phyloP scores from a whole-genome alignment of 37 sponge, comb jelly and placozoan genomes.

The Mnemiopsis leidyi region DNA sequence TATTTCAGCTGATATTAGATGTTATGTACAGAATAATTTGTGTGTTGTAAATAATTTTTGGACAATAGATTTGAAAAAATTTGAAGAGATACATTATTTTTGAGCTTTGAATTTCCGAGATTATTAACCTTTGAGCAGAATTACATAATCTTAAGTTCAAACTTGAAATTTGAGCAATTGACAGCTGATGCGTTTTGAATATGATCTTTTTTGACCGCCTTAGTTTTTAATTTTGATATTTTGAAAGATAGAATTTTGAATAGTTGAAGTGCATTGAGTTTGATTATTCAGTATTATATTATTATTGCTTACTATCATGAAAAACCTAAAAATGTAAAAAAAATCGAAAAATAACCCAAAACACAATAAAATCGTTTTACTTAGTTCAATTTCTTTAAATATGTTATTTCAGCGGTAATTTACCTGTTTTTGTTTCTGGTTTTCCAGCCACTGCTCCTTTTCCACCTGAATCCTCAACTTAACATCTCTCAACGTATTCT shows the following conservation, averaged over 20 bases:
- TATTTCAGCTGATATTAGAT: too few relatives aligned
- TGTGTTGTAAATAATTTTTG: too few relatives aligned
- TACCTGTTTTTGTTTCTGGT: constrained; percentile 78
- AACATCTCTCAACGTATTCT: constrained; percentile 72
- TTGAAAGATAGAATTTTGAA: background rate
- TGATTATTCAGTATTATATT: background rate
- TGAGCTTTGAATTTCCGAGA: too few relatives aligned
- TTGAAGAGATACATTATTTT: too few relatives aligned
- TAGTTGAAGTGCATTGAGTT: background rate
- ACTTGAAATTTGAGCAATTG: too few relatives aligned
- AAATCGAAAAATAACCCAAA: background rate
- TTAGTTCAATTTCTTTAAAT: background rate
- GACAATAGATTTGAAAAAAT: too few relatives aligned
- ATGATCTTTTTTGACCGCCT: too few relatives aligned
- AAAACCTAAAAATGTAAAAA: background rate
- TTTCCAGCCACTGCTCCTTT: constrained; percentile 86
- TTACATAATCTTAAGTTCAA: too few relatives aligned
- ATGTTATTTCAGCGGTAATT: background rate
- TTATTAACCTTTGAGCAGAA: too few relatives aligned
- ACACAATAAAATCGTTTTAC: background rate
- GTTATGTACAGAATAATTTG: too few relatives aligned
- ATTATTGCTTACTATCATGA: background rate
- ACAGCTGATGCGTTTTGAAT: too few relatives aligned
- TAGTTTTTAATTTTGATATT: background rate
- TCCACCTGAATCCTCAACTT: constrained; percentile 75